phyloP scores from a whole-genome alignment of 1,140 invertebrate genomes.

The Manduca sexta region DNA sequence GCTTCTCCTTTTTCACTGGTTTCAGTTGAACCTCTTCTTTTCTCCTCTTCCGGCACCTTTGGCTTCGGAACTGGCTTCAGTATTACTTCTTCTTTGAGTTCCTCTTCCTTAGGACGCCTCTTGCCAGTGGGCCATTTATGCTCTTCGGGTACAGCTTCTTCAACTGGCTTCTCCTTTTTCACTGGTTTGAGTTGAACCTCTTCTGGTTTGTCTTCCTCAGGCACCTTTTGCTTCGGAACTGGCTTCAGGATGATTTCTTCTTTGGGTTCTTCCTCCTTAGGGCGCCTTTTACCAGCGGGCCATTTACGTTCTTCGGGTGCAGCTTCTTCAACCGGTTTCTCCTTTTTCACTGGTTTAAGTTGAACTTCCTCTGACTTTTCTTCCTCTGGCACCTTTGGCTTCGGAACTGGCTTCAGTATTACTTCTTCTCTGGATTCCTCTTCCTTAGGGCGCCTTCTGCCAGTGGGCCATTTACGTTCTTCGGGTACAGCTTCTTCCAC shows the following conservation, averaged over 20 bases:
- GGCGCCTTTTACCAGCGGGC: conserved; percentile 54
- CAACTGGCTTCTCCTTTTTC: conserved; percentile 21
- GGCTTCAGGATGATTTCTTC: conserved; percentile 40
- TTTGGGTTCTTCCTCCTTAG: conserved; percentile 53
- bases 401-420: conserved; percentile 34
- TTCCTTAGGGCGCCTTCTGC: conserved; percentile 8
- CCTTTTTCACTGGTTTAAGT: conserved; percentile 36
- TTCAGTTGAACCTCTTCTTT: conserved; percentile 39
- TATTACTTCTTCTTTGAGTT: conserved; percentile 16
- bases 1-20: conserved; percentile 32
- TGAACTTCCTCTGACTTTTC: conserved; percentile 16
- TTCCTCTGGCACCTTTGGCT: conserved; percentile 7
- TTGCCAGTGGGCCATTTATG: conserved; percentile 18
- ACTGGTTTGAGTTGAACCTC: conserved; percentile 15
- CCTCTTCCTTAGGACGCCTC: conserved; percentile 17
- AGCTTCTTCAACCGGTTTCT: conserved; percentile 14
- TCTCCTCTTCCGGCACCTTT: conserved; percentile 21
- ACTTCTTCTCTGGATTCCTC: conserved; percentile 12
- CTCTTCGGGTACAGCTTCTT: conserved; percentile 23
- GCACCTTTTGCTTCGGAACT: conserved; percentile 21
- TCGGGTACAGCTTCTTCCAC: conserved; percentile 3
- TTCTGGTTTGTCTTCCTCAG: conserved; percentile 19
- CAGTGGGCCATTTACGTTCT: conserved; percentile 10
- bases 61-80: conserved; percentile 20
- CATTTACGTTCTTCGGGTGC: conserved; percentile 57